phyloP scores from a whole-genome alignment of 2,888 invertebrate species.

The Drosophila nr. perissopoda region DNA sequence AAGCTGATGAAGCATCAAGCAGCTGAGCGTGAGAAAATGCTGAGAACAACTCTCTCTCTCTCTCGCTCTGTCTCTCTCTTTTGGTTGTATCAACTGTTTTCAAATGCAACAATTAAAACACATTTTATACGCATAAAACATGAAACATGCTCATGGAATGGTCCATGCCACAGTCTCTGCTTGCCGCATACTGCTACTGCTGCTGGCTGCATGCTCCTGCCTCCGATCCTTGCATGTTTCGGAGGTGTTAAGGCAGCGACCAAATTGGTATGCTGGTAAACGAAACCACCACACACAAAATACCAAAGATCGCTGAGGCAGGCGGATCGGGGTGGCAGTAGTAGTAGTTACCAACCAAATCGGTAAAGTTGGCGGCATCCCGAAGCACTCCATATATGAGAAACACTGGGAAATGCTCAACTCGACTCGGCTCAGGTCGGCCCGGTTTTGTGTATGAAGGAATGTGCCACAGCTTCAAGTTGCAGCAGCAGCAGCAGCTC shows the following conservation, averaged over 20 bases:
- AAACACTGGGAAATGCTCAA: conserved; percentile 64
- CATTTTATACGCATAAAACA: conserved; percentile 68
- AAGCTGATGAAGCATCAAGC: conserved; percentile 24
- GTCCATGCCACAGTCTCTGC: conserved; percentile 31
- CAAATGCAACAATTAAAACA: conserved; percentile 63
- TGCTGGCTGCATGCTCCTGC: conserved; percentile 1
- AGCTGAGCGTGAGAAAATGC: conserved; percentile 65
- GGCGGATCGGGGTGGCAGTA: not conserved
- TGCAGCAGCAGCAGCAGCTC: conserved; percentile 31
- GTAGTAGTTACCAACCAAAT: conserved; percentile 41
- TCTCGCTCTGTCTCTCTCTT: not conserved
- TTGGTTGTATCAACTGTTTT: conserved; percentile 11
- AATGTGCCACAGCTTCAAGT: conserved; percentile 49
- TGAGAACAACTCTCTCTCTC: conserved; percentile 1
- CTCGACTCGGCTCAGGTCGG: conserved; percentile 15
- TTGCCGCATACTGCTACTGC: not conserved
- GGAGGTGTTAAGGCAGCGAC: conserved; percentile 72
- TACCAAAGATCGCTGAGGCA: not conserved
- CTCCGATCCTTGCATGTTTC: conserved; percentile 59
- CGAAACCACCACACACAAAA: conserved; percentile 68
- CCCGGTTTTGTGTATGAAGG: conserved; percentile 53
- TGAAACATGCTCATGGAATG: conserved; percentile 62
- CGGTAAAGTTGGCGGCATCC: conserved; percentile 65
- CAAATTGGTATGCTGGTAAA: conserved; percentile 72
- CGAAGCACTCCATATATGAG: conserved; percentile 72